These are phyloP conservation scores for Cricetomys ansorgei DNA, from an alignment of 2,113 vertebrate species.

Conservation along the genomic window DNA sequence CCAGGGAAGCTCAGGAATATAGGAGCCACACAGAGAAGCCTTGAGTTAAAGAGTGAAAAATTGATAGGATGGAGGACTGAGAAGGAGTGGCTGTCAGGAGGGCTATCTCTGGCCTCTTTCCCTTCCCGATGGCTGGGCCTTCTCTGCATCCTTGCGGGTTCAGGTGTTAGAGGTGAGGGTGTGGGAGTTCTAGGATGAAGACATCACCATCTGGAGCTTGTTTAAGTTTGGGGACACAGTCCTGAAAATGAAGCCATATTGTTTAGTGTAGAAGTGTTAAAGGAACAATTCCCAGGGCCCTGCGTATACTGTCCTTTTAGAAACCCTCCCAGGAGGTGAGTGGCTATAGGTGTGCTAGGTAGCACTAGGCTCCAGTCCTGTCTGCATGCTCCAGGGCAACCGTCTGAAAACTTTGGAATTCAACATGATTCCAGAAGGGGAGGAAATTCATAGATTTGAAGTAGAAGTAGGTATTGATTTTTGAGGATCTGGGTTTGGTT, in stretches of 20 bases:
- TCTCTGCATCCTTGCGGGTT: background rate
- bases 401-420: background rate
- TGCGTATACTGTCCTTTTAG: background rate
- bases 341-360: background rate
- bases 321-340: background rate
- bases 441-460: background rate
- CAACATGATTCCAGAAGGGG: background rate
- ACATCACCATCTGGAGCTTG: background rate
- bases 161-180: background rate
- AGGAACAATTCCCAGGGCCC: background rate
- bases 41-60: background rate
- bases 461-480: background rate
- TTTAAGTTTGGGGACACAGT: background rate
- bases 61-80: fast-evolving
- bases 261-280: background rate
- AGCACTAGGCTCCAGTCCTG: background rate
- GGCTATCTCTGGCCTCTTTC: background rate
- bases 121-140: fast-evolving
- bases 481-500: background rate
- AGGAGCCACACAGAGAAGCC: no score
- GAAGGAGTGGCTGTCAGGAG: background rate
- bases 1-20: background rate
- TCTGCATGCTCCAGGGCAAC: no score
- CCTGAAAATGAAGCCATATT: background rate
- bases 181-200: no score